phyloP scores from a whole-genome alignment of 1,140 invertebrate genomes.

The Drusus annulatus region DNA sequence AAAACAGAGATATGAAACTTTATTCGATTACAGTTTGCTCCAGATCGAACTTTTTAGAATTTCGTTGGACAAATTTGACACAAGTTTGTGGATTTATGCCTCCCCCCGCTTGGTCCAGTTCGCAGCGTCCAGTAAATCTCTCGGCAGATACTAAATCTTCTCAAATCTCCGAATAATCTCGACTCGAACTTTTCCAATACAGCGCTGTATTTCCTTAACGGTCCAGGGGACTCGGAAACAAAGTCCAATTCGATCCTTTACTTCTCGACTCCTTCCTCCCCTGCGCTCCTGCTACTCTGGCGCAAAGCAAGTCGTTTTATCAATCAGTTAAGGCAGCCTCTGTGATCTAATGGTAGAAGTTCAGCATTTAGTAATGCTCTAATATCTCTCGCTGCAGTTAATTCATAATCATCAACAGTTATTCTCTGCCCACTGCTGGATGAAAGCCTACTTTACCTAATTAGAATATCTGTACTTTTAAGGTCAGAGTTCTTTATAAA shows the following conservation, averaged over 20 bases:
- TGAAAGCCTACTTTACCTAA: no score
- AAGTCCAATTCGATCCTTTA: background rate
- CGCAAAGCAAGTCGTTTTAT: no score
- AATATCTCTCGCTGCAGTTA: no score
- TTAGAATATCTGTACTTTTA: no score
- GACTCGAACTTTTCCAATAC: constrained; percentile 25
- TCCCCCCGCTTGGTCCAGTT: constrained; percentile 12
- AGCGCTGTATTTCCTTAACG: constrained; percentile 24
- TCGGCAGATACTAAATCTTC: constrained; percentile 27
- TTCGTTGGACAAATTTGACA: constrained; percentile 31
- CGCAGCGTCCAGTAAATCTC: constrained; percentile 35
- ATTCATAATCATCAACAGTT: no score
- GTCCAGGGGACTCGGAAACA: constrained; percentile 10
- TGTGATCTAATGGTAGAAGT: no score
- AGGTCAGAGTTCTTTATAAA: no score
- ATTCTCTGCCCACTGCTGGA: no score
- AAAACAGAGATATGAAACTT: constrained; percentile 6
- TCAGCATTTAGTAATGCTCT: no score
- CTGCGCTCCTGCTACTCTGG: no score
- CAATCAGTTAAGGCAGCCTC: no score
- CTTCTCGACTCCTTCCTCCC: background rate
- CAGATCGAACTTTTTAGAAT: constrained; percentile 29
- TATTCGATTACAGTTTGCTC: constrained; percentile 16
- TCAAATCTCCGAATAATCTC: constrained; percentile 30
- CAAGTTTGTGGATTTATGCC: constrained; percentile 33